Evolutionary conservation across 2,888 invertebrate species (phyloP).

Genomic region (Amphimallon solstitiale): DNA sequence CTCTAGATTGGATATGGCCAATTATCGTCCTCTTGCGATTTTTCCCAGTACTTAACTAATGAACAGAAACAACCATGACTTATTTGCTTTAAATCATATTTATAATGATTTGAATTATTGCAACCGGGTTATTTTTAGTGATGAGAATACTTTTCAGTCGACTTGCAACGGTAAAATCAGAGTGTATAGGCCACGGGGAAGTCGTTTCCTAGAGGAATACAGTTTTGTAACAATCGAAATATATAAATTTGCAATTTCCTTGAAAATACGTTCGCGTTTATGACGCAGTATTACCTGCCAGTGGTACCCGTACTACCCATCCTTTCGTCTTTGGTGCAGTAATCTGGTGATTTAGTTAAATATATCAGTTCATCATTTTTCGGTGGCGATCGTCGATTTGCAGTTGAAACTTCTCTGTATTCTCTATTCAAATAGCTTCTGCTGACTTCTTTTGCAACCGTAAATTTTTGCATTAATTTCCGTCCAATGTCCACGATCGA

Average conservation of each 20-base stretch:
- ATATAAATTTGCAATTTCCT: too few relatives aligned
- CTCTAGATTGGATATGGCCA: too few relatives aligned
- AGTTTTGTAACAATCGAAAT: too few relatives aligned
- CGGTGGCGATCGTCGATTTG: constrained; percentile 60
- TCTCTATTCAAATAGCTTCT: constrained; percentile 62
- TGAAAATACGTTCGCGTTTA: neutral
- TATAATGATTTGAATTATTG: too few relatives aligned
- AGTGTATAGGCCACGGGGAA: too few relatives aligned
- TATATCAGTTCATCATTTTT: constrained; percentile 74
- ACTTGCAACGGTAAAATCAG: too few relatives aligned
- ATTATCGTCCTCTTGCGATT: neutral
- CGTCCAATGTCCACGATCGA: constrained; percentile 67
- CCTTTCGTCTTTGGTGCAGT: constrained; percentile 78
- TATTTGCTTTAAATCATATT: too few relatives aligned
- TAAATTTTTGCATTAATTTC: constrained; percentile 70
- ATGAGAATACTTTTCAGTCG: too few relatives aligned
- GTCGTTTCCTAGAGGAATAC: too few relatives aligned
- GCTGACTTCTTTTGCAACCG: constrained; percentile 66
- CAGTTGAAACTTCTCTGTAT: neutral
- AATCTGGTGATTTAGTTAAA: constrained; percentile 84
- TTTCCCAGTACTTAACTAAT: neutral
- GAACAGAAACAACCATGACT: neutral
- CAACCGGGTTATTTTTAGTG: too few relatives aligned
- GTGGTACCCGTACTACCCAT: constrained; percentile 81
- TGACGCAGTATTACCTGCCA: constrained; percentile 71